Evolutionary conservation across 2,888 invertebrate genomes (phyloP), one percentile per base, ranked within the genome.

Genomic region (Argyresthia goedartella): DNA sequence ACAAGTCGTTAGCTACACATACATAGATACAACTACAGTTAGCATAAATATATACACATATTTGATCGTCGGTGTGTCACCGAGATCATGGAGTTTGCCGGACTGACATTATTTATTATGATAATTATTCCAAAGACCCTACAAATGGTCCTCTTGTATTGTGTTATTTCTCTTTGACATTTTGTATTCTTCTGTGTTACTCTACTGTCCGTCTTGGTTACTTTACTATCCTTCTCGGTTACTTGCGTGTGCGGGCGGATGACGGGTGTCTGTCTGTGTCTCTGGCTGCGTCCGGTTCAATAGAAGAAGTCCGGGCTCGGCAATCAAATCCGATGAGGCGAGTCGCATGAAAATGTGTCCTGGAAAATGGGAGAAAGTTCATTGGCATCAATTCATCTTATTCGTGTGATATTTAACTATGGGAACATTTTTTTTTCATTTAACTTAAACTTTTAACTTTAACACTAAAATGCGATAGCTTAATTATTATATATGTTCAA

Each of bases 261-360:
- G 41, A 13, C 39, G 47, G 46, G 50, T 53, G 53, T 52, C 39
- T 46, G 36, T 54, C 39, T 53, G 42, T 50, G 16, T 50, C 36
- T 55, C 53, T 10, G 47, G 25, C 9, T n/a, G 41, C 13, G 9
- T 39, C 4, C 41, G 7, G 64, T 63, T 69, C 69, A 66, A 66
- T 64, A 55, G 60, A 55, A 56, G 62, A 62, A 55, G 63, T 57
- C 56, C 55, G 49, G 51, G 61, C 69, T 61, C 64, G 61, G 66
- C 64, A 75, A 84, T 86, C 86, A 86, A 80, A 86, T 84, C 68
- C 82, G 81, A 66, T 70, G 75, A 59, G 77, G 64, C 61, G 73
- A 72, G 62, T 69, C 69, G 55, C 76, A 76, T 55, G 74, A 61
- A 67, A 78, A 79, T 61, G 78, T 66, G 65, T 86, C 85, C 85